Conservation (phyloP, 2,797 vertebrate genomes). For the Lacerta bilineata region DNA sequence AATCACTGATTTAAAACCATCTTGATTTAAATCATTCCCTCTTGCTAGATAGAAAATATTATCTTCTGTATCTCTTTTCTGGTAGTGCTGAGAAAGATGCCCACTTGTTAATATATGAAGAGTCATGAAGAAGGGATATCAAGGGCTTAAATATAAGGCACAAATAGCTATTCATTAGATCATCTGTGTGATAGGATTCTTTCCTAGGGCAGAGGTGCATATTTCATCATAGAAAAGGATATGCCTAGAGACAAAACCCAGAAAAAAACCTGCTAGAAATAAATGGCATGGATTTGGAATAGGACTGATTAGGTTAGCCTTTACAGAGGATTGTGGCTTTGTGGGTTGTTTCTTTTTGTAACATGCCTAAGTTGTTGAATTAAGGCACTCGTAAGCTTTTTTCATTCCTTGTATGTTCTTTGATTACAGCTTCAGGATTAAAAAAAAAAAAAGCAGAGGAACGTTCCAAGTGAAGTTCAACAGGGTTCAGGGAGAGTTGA, state of each 20-base stretch:
- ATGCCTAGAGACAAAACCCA: constrained; percentile 22
- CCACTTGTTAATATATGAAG: constrained; percentile 50
- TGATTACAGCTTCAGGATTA: constrained; percentile 29
- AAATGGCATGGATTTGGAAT: constrained; percentile 28
- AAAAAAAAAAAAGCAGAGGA: constrained; percentile 31
- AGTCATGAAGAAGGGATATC: constrained; percentile 46
- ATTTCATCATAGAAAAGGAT: constrained; percentile 41
- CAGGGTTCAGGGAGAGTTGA: constrained; percentile 1
- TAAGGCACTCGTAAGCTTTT: not conserved
- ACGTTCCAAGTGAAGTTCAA: constrained; percentile 26
- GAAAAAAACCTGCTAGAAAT: constrained; percentile 28
- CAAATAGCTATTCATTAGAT: constrained; percentile 36
- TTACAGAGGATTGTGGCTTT: not conserved
- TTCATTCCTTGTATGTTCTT: constrained; percentile 8
- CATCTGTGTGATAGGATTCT: constrained; percentile 34
- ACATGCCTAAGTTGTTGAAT: not conserved
- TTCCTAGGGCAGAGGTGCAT: constrained; percentile 36
- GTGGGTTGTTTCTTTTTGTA: not conserved
- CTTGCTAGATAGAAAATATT: not conserved
- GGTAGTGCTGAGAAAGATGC: constrained; percentile 21
- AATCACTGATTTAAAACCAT: no score
- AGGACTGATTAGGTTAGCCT: constrained; percentile 3
- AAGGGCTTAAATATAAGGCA: constrained; percentile 46
- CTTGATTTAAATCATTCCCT: no score
- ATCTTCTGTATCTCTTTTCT: constrained; percentile 31